These are phyloP conservation scores for Xiphophorus hellerii DNA, from an alignment of 2,113 vertebrate genomes.

Conservation along the genomic window DNA sequence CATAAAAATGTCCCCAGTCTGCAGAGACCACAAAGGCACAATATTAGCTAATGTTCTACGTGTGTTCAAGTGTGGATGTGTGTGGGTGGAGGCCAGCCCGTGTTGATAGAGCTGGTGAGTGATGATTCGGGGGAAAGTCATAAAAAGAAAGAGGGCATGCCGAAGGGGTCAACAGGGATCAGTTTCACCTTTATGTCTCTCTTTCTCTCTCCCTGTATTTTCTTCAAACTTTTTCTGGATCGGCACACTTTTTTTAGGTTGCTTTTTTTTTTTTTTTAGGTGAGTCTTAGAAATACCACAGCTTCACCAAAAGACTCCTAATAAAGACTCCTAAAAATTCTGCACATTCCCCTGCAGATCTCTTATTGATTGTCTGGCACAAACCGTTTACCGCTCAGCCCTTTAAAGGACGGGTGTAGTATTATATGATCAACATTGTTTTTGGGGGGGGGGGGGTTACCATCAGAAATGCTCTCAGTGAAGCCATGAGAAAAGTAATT, in stretches of 20 bases:
- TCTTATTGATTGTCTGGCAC: slow-evolving; percentile 34
- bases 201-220: slow-evolving; percentile 45
- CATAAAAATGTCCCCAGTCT: slow-evolving; percentile 9
- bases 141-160: slow-evolving; percentile 79
- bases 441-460: not conserved
- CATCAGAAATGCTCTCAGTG: slow-evolving; percentile 58
- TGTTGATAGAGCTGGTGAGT: slow-evolving; percentile 75
- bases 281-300: slow-evolving; percentile 28
- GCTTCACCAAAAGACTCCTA: slow-evolving; percentile 29
- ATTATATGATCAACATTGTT: slow-evolving; percentile 47
- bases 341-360: not conserved
- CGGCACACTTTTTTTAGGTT: slow-evolving; percentile 44
- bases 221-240: slow-evolving; percentile 50
- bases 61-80: slow-evolving; percentile 39
- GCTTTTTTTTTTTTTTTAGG: slow-evolving; percentile 17
- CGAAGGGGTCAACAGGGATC: slow-evolving; percentile 77
- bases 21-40: not conserved
- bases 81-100: slow-evolving; percentile 48
- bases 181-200: slow-evolving; percentile 70
- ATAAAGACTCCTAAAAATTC: not conserved
- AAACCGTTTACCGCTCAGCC: slow-evolving; percentile 28
- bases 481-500: slow-evolving; percentile 56
- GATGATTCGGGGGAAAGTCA: slow-evolving; percentile 77
- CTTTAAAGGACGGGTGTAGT: slow-evolving; percentile 28
- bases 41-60: slow-evolving; percentile 7